Evolutionary conservation across 2,888 invertebrate species (phyloP), one percentile per base, ranked within the genome.

Genomic region (Odontocolon sp.): DNA sequence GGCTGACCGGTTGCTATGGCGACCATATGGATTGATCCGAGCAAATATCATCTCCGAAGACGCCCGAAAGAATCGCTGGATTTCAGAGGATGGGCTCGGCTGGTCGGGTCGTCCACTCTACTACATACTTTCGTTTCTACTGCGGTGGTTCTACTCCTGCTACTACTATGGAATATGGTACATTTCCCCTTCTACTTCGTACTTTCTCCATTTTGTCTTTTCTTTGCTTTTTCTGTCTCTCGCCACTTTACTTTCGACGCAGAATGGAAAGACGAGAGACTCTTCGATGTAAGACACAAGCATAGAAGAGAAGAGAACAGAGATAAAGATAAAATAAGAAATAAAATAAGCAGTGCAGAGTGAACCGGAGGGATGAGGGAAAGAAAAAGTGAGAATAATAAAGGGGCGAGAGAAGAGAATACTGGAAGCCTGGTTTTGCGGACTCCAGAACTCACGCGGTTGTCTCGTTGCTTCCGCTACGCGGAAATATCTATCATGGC

Each of bases 1-100:
- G 84, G 87, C 85, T 87, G 88, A 87, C 86, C 86, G 87, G 89
- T 89, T 88, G 83, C 89, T 85, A 89, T 89, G 87, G 88, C 85
- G 81, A 89, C 89, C 88, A 88, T 89, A 89, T 89, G 89, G 89
- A 89, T 89, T 89, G 89, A 89, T 89, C 89, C 89, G 88, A 88
- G 88, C 86, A 89, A 89, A 89, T 89, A 89, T 89, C 89, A 89
- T 89, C 89, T 89, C 87, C 86, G 88, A 89, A 88, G 88, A 89
- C 86, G 84, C 86, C 86, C 87, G 86, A 89, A 89, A 89, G 89
- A 89, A 89, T 89, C 86, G 86, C 86, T 69, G 87, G 89, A 87
- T 89, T 80, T 87, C 84, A 85, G 84, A 84, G 86, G 83, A 85
- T 83, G 82, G 84, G 83, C 84, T 80, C 80, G 80, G 77, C 79